Conservation (phyloP, 2,888 invertebrate genomes). For the Drosophila flavopinicola region DNA sequence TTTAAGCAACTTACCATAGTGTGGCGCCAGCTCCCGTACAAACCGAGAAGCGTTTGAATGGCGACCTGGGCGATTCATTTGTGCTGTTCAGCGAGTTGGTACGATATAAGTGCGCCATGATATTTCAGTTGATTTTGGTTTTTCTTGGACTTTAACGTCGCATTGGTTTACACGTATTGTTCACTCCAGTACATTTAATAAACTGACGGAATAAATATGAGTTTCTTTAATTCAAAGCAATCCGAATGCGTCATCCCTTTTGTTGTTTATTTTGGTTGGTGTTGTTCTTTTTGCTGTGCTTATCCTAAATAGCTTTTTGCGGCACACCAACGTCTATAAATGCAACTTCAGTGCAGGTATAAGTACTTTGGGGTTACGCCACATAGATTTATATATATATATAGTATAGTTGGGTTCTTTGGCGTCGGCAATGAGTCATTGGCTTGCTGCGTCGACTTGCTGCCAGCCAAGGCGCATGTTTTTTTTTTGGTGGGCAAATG, state of each 20-base stretch:
- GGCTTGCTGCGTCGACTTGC: constrained; percentile 33
- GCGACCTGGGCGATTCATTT: constrained; percentile 68
- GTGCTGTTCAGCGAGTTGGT: constrained; percentile 71
- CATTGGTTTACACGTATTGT: constrained; percentile 18
- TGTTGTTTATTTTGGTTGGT: constrained; percentile 32
- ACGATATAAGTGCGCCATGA: constrained; percentile 84
- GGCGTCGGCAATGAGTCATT: constrained; percentile 45
- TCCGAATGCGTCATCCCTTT: constrained; percentile 61
- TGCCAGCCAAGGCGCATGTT: constrained; percentile 35
- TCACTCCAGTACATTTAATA: constrained; percentile 49
- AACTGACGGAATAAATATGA: constrained; percentile 40
- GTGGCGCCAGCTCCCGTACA: constrained; percentile 59
- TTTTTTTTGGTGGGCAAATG: constrained; percentile 42
- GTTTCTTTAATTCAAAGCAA: constrained; percentile 31
- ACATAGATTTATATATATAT: neutral
- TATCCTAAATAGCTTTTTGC: constrained; percentile 69
- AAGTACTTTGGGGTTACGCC: constrained; percentile 36
- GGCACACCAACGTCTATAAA: constrained; percentile 55
- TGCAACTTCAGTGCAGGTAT: constrained; percentile 59
- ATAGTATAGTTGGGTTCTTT: neutral
- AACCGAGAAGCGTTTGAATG: constrained; percentile 78
- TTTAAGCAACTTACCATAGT: constrained; percentile 81
- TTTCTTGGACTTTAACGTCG: constrained; percentile 46
- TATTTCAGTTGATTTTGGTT: neutral
- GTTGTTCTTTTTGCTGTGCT: constrained; percentile 38